Evolutionary conservation across 2,113 vertebrate species (phyloP), one percentile per base, ranked within the genome.

Genomic region (Rhea americana): DNA sequence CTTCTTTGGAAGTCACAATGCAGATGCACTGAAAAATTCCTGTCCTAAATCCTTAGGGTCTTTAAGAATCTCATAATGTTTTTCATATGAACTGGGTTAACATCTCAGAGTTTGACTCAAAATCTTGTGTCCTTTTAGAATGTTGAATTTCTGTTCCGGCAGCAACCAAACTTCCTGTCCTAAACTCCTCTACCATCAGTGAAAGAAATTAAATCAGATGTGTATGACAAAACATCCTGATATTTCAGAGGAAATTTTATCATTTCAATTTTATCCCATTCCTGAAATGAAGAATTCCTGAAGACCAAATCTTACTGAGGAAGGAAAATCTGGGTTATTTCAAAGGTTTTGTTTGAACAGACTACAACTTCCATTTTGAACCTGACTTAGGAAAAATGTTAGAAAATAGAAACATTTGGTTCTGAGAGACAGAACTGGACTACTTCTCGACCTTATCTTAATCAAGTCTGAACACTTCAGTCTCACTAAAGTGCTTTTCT

Each of bases 371-470:
- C 72, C 24, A 51, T 21, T 41, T 62, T 7, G 28, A 62, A 24
- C n/a, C 28, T 72, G 37, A 37, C 43, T 41, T 25, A 47, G 37
- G 51, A 41, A 53, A 81, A 81, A 16, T 4, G 17, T 73, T 16
- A 72, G 53, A 28, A 62, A 87, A 66, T 19, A 0, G 20, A 65
- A 71, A 76, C 5, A 56, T 12, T 35, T 11, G 67, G 8, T 66
- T 56, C 68, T 50, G 82, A 5, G 59, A 62, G 10, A 59, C 28
- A 50, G 59, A 39, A 39, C 20, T 3, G 19, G 47, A 50, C 9
- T 22, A 32, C 21, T 22, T 37, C 71, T 16, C 5, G 16, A 81
- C 58, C 24, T n/a, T 13, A n/a, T 11, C 0, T 0, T 39, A 9
- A 11, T 17, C 41, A 47, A 32, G 20, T 41, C 30, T 35, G 53